These are phyloP conservation scores for Manacus vitellinus DNA, from an alignment of 2,113 vertebrate species.

Conservation along the genomic window DNA sequence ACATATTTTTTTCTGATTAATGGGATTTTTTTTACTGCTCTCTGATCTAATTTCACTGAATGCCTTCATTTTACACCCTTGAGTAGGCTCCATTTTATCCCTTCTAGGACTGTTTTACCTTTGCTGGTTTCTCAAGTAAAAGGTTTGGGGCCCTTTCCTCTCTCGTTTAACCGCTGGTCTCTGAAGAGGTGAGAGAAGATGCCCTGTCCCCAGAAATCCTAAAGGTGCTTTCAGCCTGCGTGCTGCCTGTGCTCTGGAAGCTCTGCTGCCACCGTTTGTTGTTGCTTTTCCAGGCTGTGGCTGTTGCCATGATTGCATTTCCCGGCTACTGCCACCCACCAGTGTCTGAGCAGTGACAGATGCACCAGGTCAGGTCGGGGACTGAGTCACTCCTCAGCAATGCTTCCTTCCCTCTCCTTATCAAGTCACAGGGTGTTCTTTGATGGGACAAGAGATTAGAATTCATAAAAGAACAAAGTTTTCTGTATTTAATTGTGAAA, in stretches of 20 bases:
- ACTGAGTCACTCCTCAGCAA: background rate
- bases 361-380: background rate
- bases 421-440: background rate
- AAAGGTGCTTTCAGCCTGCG: background rate
- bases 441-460: background rate
- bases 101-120: background rate
- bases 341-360: background rate
- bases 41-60: conserved; percentile 14
- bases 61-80: background rate
- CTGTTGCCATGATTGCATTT: rapidly evolving
- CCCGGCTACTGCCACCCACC: background rate
- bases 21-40: background rate
- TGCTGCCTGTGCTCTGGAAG: background rate
- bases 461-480: background rate
- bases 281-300: background rate
- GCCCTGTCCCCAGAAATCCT: background rate
- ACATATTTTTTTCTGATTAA: background rate
- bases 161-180: background rate
- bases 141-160: background rate
- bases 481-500: background rate
- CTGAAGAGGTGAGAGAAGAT: background rate
- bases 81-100: background rate
- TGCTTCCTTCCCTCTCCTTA: background rate
- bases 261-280: background rate
- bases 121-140: background rate